A percentile compares a stretch with the other conserved stretches of the same genome.
Evolutionary conservation across 30 jellyfish, hydroid and myxozoan species (phyloP).

Genomic region (Chrysaora quinquecirrha): DNA sequence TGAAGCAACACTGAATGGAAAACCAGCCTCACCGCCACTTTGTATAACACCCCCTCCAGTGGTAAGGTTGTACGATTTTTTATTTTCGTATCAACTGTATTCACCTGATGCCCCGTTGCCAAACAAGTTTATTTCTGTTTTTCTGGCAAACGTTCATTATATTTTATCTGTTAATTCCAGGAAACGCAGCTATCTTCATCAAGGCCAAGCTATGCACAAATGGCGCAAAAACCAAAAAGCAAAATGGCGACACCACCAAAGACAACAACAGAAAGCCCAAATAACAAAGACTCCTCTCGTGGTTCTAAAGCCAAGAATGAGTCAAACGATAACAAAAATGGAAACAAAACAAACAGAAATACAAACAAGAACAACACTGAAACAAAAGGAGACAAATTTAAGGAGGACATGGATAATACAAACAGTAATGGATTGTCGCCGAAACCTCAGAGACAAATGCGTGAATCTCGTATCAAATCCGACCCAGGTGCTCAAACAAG

Average conservation of each 20-base stretch:
- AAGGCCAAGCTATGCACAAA: constrained; percentile 95
- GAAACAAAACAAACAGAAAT: constrained; percentile 2
- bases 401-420: constrained; percentile 31
- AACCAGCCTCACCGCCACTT: constrained; percentile 60
- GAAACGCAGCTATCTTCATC: constrained; percentile 27
- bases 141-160: too few relatives aligned
- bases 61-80: too few relatives aligned
- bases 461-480: constrained; percentile 65
- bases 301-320: constrained; percentile 13
- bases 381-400: constrained; percentile 29
- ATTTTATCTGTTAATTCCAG: too few relatives aligned
- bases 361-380: constrained; percentile 10
- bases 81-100: too few relatives aligned
- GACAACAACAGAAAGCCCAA: constrained; percentile 46
- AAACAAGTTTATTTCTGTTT: too few relatives aligned
- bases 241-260: constrained; percentile 31
- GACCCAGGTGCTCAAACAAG: constrained; percentile 43
- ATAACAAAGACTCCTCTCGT: constrained; percentile 56
- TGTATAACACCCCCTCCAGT: constrained; percentile 64
- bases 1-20: constrained; percentile 43
- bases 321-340: constrained; percentile 6
- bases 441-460: constrained; percentile 66
- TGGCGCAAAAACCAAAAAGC: constrained; percentile 93
- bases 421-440: constrained; percentile 43
- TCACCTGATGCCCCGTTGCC: too few relatives aligned